Evolutionary conservation across 2,888 invertebrate species (phyloP).

Genomic region (Erebia aethiops): DNA sequence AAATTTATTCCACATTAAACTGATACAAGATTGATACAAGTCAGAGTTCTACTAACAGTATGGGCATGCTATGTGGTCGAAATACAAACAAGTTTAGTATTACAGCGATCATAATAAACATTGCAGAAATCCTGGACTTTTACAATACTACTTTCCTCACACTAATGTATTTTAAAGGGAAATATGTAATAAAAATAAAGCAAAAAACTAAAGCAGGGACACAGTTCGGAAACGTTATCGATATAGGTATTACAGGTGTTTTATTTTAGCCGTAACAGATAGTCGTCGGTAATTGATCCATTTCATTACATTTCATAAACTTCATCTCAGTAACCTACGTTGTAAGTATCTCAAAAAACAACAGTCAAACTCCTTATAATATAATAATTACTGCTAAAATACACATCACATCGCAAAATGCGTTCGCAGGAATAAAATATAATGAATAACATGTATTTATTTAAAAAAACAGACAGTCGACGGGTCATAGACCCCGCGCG

Average conservation of each 20-base stretch:
- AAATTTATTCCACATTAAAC: constrained; percentile 83
- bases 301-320: constrained; percentile 65
- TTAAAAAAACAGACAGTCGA: constrained; percentile 82
- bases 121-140: constrained; percentile 79
- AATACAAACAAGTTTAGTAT: constrained; percentile 75
- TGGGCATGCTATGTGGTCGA: constrained; percentile 78
- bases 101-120: constrained; percentile 78
- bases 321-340: constrained; percentile 74
- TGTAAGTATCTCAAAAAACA: constrained; percentile 83
- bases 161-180: constrained; percentile 79
- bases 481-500: constrained; percentile 67
- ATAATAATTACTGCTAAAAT: constrained; percentile 85
- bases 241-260: constrained; percentile 62
- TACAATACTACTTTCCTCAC: constrained; percentile 80
- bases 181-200: constrained; percentile 81
- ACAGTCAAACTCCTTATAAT: constrained; percentile 83
- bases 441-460: constrained; percentile 86
- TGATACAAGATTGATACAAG: constrained; percentile 82
- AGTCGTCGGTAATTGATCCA: constrained; percentile 70
- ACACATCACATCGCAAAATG: constrained; percentile 88
- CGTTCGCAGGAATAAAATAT: constrained; percentile 91
- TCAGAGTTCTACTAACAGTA: constrained; percentile 81
- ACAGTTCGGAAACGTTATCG: constrained; percentile 81
- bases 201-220: constrained; percentile 83
- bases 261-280: constrained; percentile 78